Evolutionary conservation across 2,113 vertebrate genomes (phyloP), one percentile per base, ranked within the genome.

Genomic region (Eclectus roratus): DNA sequence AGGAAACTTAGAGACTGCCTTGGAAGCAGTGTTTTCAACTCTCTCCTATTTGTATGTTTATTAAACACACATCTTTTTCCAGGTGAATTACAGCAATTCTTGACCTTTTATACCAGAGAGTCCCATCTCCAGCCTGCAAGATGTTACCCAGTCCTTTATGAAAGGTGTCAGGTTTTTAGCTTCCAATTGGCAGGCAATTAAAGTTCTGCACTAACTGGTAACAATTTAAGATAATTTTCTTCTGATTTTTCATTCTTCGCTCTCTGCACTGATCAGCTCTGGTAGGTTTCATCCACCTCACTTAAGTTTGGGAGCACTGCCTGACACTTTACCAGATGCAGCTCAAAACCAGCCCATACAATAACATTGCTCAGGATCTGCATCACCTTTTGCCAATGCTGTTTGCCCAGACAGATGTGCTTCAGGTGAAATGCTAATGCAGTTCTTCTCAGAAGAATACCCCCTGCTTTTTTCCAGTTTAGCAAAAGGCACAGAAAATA

Each of bases 101-200:
- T 63, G 25, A 31, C 9, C 39, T 88, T 80, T 74, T 60, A 74
- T 21, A 47, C 27, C 27, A 33, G 7, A 43, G 14, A 64, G 20
- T 27, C 47, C 24, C 31, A 28, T 33, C 29, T 88, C 44, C 60
- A 80, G 46, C 31, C 35, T 93, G 50, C 29, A 47, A 47, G 3
- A 12, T 17, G 5, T 82, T 56, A 88, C 15, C 10, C 29, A 85
- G 35, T 52, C 35, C 60, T 55, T 89, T 65, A 73, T 3, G 8
- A 85, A 83, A 76, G 10, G 14, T 0, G 0, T 11, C 1, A 1
- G 11, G 25, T 63, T 74, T 88, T 88, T 58, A 2, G 46, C 43
- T 68, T 71, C 28, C n/a, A 27, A 4, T 14, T 61, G 37, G 33
- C 24, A 80, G 29, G 8, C 28, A 72, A 47, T 60, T 76, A 31